Conservation (phyloP, 2,113 vertebrate genomes). For the Gnathochromis pfefferi region DNA sequence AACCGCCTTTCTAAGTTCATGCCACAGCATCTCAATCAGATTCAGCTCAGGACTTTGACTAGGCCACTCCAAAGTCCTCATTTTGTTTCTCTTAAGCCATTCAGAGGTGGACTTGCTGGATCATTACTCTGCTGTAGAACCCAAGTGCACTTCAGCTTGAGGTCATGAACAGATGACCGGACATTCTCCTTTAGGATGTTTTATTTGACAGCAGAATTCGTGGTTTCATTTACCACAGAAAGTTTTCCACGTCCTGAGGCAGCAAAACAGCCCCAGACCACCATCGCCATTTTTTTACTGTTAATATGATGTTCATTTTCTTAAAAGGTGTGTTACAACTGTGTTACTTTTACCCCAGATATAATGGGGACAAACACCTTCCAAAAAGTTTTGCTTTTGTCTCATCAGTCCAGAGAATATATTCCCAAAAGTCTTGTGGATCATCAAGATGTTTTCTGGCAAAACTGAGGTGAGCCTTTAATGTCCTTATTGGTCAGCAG, state of each 20-base stretch:
- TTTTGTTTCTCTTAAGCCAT: accelerated
- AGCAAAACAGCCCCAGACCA: background rate
- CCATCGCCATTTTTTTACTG: background rate
- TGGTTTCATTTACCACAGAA: background rate
- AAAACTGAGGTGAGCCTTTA: background rate
- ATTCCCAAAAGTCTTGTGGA: background rate
- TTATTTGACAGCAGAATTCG: background rate
- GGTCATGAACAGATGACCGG: background rate
- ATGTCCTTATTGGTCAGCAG: background rate
- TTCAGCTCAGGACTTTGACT: background rate
- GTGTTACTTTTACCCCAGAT: background rate
- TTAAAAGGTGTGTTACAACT: background rate
- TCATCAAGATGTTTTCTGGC: background rate
- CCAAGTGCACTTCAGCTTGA: background rate
- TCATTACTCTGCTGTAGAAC: background rate
- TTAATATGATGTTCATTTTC: background rate
- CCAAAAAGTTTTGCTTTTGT: background rate
- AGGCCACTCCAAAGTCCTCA: background rate
- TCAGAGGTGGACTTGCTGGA: background rate
- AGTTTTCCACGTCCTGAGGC: background rate
- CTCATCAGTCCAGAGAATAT: background rate
- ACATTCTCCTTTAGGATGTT: background rate
- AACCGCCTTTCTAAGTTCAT: background rate
- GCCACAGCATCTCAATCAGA: background rate
- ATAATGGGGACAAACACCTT: background rate